Conservation (phyloP, 2,888 invertebrate species). For the Agonum fuliginosum region DNA sequence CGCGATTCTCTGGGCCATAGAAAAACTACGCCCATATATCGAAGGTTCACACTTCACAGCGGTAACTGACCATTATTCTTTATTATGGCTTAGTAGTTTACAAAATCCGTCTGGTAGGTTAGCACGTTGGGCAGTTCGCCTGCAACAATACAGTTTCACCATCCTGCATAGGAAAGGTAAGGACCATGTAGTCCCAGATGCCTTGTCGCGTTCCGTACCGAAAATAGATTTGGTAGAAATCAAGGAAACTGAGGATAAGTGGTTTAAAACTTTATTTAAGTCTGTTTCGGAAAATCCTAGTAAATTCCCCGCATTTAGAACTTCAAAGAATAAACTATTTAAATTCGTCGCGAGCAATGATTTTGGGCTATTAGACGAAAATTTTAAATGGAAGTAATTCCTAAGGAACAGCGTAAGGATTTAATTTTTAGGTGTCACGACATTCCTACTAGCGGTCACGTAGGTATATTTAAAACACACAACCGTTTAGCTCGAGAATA, state of each 20-base stretch:
- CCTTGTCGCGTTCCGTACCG: slow-evolving; percentile 21
- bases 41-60: slow-evolving; percentile 61
- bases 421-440: slow-evolving; percentile 63
- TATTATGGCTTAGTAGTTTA: not conserved
- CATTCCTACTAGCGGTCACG: slow-evolving; percentile 63
- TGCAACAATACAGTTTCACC: not conserved
- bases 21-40: slow-evolving; percentile 41
- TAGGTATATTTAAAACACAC: slow-evolving; percentile 64
- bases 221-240: not conserved
- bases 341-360: slow-evolving; percentile 41
- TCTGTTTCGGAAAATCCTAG: too few relatives aligned
- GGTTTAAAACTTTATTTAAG: too few relatives aligned
- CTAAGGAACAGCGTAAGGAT: slow-evolving; percentile 49
- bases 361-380: slow-evolving; percentile 62
- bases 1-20: slow-evolving; percentile 60
- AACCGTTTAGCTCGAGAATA: slow-evolving; percentile 59
- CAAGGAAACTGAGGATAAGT: too few relatives aligned
- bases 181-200: slow-evolving; percentile 61
- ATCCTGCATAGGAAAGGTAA: slow-evolving; percentile 63
- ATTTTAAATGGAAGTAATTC: too few relatives aligned
- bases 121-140: slow-evolving; percentile 52
- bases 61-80: slow-evolving; percentile 32
- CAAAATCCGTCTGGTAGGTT: slow-evolving; percentile 49
- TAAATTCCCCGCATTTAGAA: too few relatives aligned
- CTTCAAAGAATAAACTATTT: too few relatives aligned